Base-by-base conservation (phyloP, 2,888 invertebrate species). In the Palloptera scutellata region DNA sequence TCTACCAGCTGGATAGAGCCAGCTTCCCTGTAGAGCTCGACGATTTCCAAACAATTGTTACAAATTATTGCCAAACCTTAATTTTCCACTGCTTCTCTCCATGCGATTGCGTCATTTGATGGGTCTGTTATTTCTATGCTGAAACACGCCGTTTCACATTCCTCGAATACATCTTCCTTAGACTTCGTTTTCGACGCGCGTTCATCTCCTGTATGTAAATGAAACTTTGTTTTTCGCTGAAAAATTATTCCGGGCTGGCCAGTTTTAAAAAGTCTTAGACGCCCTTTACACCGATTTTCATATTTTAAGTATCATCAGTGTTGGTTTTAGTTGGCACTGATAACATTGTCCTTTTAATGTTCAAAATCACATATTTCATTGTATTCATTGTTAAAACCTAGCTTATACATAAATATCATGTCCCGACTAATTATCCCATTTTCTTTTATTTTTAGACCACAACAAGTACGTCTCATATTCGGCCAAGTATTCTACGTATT, bases 11-110 rank as follows among this genome's bases (percentile, higher is more conserved):
- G n/a, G n/a, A n/a, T n/a, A n/a, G n/a, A n/a, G n/a, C n/a, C n/a
- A n/a, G n/a, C n/a, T n/a, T n/a, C n/a, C n/a, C n/a, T n/a, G n/a
- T n/a, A n/a, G n/a, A n/a, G 30, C 20, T 74, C 70, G 15, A 73
- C 70, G 41, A 70, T 71, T 54, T 70, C 66, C 72, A 70, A 74
- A 8, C 71, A 72, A 10, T 64, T 62, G 15, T 70, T 71, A 5
- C 48, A 55, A 2, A 72, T 63, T 57, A 70, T 66, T 11, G 72
- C 71, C 19, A 73, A 64, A 54, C 66, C 70, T 17, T 73, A 68
- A 17, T 72, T 69, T 58, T 75, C 71, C n/a, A 70, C 43, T 13
- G 73, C 63, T n/a, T 62, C 42, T 20, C 13, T 51, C 70, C 69
- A 73, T 15, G n/a, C 59, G 5, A 10, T 11, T 63, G 66, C 55